Evolutionary conservation across 2,797 vertebrate species (phyloP).

Genomic region (Semaprochilodus insignis): DNA sequence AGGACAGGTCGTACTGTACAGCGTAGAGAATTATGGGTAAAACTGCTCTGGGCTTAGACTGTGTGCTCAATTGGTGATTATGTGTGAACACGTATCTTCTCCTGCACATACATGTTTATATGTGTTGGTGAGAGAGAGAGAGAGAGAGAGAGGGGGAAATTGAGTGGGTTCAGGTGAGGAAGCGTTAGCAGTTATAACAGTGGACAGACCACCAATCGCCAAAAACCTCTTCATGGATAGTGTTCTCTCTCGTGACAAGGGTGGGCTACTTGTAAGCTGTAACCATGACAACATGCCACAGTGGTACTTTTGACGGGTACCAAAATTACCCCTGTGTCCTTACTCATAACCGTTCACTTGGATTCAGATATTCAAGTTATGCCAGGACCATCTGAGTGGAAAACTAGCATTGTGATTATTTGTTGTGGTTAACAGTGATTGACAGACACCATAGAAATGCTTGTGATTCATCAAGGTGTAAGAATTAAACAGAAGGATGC

Average conservation of each 20-base stretch:
- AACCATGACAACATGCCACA: slow-evolving; percentile 60
- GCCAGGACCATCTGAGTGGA: not conserved
- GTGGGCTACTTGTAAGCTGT: slow-evolving; percentile 44
- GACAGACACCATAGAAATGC: no score
- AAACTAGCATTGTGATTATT: not conserved
- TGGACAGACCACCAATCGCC: slow-evolving; percentile 40
- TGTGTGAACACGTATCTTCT: slow-evolving; percentile 37
- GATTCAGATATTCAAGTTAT: slow-evolving; percentile 12
- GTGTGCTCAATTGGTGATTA: slow-evolving; percentile 42
- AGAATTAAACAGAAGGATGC: not conserved
- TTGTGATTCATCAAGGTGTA: not conserved
- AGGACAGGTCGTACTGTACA: not conserved
- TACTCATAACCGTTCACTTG: slow-evolving; percentile 9
- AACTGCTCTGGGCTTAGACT: not conserved
- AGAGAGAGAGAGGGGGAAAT: not conserved
- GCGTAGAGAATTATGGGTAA: not conserved
- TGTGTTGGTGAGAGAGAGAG: slow-evolving; percentile 12
- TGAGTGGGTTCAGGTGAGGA: slow-evolving; percentile 36
- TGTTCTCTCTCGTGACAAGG: slow-evolving; percentile 17
- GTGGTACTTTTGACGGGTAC: slow-evolving; percentile 35
- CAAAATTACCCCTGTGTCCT: slow-evolving; percentile 31
- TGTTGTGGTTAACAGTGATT: not conserved
- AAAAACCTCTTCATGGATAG: slow-evolving; percentile 42
- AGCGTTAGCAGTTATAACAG: slow-evolving; percentile 36
- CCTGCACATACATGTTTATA: slow-evolving; percentile 36